phyloP scores from a whole-genome alignment of 2,113 vertebrate species.

The human region DNA sequence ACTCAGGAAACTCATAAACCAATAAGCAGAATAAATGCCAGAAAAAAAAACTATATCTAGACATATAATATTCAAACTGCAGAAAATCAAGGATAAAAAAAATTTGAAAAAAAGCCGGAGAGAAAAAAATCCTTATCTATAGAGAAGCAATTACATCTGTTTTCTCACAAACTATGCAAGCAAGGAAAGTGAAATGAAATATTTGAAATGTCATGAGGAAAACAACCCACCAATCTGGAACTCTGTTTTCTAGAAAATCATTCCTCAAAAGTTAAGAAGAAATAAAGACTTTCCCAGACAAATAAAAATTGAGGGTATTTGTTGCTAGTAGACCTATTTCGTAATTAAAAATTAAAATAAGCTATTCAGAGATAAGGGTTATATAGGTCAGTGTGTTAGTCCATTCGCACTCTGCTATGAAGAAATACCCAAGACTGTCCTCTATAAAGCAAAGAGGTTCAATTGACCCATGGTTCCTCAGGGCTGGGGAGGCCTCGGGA shows the following conservation, averaged over 20 bases:
- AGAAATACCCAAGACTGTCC: no score
- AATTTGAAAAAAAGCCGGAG: not conserved
- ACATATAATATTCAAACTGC: not conserved
- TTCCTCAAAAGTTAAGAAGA: not conserved
- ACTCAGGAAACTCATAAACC: not conserved
- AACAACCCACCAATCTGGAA: not conserved
- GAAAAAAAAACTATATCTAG: not conserved
- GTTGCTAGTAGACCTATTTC: not conserved
- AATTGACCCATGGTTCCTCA: no score
- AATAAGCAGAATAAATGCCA: not conserved
- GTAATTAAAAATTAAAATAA: not conserved
- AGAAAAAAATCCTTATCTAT: not conserved
- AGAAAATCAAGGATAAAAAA: not conserved
- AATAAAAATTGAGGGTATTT: not conserved
- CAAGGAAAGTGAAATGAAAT: not conserved
- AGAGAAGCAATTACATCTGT: not conserved
- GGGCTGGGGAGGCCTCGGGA: no score
- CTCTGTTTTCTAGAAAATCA: not conserved
- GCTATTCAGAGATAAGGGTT: not conserved
- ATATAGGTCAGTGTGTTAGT: not conserved
- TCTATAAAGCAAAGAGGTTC: no score
- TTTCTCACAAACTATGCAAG: not conserved
- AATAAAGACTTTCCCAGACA: not conserved
- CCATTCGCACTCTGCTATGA: no score
- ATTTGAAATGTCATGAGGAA: not conserved